Base-by-base conservation (phyloP, 2,888 invertebrate species). In the Campoletis raptor region DNA sequence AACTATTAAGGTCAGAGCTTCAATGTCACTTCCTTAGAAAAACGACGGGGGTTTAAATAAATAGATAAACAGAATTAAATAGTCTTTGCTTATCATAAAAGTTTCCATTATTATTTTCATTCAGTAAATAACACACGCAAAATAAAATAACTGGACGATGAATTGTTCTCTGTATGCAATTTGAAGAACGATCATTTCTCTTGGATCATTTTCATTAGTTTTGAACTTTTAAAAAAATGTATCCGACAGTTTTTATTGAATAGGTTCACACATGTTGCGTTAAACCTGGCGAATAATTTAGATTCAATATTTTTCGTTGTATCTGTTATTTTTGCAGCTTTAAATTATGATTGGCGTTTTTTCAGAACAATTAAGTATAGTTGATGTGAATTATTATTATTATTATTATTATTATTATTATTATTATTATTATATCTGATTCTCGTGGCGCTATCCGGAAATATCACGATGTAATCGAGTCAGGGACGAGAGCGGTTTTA, bases 401-500 rank as follows among this genome's bases (percentile, higher is more conserved):
- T 45, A 24, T 30, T 30, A 40, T 74, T 40, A 72, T 72, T 45
- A 24, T 10, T 37, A 40, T 57, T 21, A 40, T 57, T 45, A 24
- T 30, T 30, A 40, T 74, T 40, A 72, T 72, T 45, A 24, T 10
- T 37, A 40, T 57, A 36, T 66, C 48, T 66, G 3, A 36, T 48
- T 48, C 15, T 21, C 77, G 37, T 57, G 6, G 6, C 66, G n/a
- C 37, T 66, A 45, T 52, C 45, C 48, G 48, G 66, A 66, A 48
- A 36, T 36, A 66, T 45, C 10, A 36, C 7, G 64, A 21, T 64
- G 61, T n/a, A 45, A 76, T 76, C 36, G 36, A 36, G 45, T n/a
- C 69, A 78, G 85, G 81, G 61, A 69, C 79, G 79, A 86, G 67
- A 42, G 52, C 18, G 24, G 48, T 73, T 73, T 76, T 73, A 45